A percentile compares a stretch with the other conserved stretches of the same genome.
These are phyloP conservation scores for Callaeas wilsoni DNA, from an alignment of 2,113 vertebrate species.

Conservation along the genomic window DNA sequence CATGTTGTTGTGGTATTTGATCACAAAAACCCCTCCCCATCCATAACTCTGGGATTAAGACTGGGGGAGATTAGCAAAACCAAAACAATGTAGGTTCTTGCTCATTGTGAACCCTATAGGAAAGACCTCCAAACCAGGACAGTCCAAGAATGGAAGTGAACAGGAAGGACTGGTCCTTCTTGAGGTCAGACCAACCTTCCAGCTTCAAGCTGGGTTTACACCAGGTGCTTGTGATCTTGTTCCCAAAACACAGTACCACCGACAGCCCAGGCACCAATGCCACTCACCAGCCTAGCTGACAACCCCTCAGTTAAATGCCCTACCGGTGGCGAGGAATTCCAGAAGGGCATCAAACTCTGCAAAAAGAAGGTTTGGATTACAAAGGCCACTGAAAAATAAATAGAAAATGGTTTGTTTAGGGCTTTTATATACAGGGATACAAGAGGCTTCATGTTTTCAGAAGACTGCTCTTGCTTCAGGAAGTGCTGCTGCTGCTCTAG, in stretches of 20 bases:
- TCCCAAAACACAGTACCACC: accelerated
- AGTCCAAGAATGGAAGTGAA: accelerated
- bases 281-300: not conserved
- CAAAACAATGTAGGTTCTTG: not conserved
- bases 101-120: accelerated
- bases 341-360: not conserved
- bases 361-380: not conserved
- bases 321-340: not conserved
- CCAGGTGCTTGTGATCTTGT: accelerated
- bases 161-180: not conserved
- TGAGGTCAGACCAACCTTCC: not conserved
- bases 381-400: not conserved
- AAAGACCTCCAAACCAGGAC: not conserved
- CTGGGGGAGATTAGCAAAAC: not conserved
- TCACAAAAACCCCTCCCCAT: not conserved
- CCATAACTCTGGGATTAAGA: not conserved
- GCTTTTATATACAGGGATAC: not conserved
- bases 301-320: not conserved
- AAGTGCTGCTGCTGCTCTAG: not conserved
- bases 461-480: not conserved
- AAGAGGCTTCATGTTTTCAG: not conserved
- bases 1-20: not conserved
- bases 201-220: not conserved
- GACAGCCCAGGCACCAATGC: not conserved
- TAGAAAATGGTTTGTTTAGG: not conserved